Evolutionary conservation across 2,797 vertebrate species (phyloP).

Genomic region (Morelia viridis): DNA sequence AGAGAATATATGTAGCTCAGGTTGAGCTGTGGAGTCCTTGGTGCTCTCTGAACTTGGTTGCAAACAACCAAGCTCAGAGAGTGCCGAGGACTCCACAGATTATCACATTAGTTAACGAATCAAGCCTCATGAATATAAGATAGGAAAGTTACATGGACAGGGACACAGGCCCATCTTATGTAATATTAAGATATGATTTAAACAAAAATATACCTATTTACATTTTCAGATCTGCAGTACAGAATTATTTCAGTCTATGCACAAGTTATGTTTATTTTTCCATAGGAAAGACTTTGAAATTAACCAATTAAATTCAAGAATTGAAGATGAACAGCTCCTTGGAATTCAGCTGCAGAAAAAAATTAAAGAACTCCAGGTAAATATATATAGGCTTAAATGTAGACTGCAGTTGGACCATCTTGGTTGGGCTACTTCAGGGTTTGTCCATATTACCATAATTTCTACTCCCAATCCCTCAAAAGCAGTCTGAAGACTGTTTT

Average conservation of each 20-base stretch:
- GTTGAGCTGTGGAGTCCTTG: background rate
- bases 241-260: background rate
- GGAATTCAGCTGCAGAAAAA: conserved; percentile 86
- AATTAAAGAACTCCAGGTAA: conserved; percentile 90
- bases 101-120: background rate
- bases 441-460: background rate
- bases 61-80: no score
- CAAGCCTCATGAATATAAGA: background rate
- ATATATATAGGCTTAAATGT: background rate
- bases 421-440: background rate
- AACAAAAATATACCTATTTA: background rate
- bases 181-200: background rate
- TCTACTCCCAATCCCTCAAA: background rate
- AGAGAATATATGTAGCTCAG: background rate
- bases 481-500: background rate
- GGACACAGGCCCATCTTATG: no score
- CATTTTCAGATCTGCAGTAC: background rate
- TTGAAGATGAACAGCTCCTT: conserved; percentile 87
- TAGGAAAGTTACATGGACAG: background rate
- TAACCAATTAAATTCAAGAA: conserved; percentile 81
- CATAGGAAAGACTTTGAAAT: conserved; percentile 88
- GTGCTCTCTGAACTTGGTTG: background rate
- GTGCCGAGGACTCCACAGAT: no score
- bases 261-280: conserved; percentile 10
- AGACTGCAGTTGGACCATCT: background rate